These are phyloP conservation scores for Pyrrhia umbra DNA, from an alignment of 2,888 invertebrate species.

Conservation along the genomic window DNA sequence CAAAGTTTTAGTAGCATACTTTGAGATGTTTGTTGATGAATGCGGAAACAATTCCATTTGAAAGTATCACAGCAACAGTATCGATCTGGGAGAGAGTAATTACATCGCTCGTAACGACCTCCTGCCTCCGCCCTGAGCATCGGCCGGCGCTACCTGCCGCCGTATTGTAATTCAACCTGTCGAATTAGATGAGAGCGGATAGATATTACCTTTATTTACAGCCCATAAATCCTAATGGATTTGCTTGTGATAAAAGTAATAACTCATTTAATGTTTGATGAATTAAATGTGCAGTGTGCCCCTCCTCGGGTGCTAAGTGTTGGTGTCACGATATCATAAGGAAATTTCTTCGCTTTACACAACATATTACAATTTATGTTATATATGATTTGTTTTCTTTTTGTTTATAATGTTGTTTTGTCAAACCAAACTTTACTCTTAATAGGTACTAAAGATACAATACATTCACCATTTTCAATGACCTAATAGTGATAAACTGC, in stretches of 20 bases:
- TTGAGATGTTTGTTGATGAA: neutral
- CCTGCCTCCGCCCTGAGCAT: constrained; percentile 9
- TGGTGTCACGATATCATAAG: neutral
- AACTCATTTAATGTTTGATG: constrained; percentile 40
- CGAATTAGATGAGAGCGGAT: constrained; percentile 22
- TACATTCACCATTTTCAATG: too few relatives aligned
- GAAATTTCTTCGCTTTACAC: neutral
- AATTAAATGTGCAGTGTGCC: constrained; percentile 7
- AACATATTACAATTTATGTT: constrained; percentile 1
- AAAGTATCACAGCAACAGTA: constrained; percentile 1
- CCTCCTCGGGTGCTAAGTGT: neutral
- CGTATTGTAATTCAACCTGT: constrained; percentile 20
- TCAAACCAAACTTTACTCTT: too few relatives aligned
- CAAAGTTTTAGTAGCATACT: too few relatives aligned
- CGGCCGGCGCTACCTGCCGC: neutral
- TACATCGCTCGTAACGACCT: constrained; percentile 18
- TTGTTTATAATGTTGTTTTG: too few relatives aligned
- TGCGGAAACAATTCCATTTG: neutral
- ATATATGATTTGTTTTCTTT: constrained; percentile 3
- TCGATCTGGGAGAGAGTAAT: constrained; percentile 19
- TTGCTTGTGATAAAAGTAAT: constrained; percentile 33
- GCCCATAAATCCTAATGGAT: constrained; percentile 44
- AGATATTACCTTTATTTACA: constrained; percentile 38
- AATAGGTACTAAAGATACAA: too few relatives aligned
- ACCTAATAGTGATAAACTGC: too few relatives aligned